Conservation (phyloP, 2,113 vertebrate species). For the Dasyprocta punctata region DNA sequence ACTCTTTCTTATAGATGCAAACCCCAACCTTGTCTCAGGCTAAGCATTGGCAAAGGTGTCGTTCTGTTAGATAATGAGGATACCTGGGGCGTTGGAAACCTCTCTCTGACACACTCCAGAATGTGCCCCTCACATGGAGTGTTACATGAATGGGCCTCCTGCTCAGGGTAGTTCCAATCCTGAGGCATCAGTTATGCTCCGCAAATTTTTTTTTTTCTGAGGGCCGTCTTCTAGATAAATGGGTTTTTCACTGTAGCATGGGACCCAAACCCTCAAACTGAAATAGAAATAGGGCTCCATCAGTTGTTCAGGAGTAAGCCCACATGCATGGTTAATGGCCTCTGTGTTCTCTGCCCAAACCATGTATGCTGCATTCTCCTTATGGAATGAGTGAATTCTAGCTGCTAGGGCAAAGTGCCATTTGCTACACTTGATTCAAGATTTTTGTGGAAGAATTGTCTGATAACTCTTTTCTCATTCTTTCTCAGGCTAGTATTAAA, state of each 20-base stretch:
- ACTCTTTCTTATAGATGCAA: background rate
- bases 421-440: background rate
- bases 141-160: background rate
- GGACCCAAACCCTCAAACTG: background rate
- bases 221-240: background rate
- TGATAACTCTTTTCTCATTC: background rate
- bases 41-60: background rate
- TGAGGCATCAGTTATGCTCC: background rate
- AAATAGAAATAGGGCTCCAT: background rate
- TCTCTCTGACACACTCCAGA: background rate
- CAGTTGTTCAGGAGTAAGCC: background rate
- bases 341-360: background rate
- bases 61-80: background rate
- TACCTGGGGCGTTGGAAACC: background rate
- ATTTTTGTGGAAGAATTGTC: background rate
- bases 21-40: no score
- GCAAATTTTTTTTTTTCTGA: background rate
- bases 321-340: background rate
- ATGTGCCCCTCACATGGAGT: fast-evolving
- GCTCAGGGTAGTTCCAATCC: fast-evolving
- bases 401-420: background rate
- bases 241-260: background rate
- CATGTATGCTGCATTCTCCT: background rate
- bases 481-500: constrained; percentile 89
- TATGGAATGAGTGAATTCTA: background rate